Conservation (phyloP, 2,888 invertebrate species). For the Gerris lacustris region DNA sequence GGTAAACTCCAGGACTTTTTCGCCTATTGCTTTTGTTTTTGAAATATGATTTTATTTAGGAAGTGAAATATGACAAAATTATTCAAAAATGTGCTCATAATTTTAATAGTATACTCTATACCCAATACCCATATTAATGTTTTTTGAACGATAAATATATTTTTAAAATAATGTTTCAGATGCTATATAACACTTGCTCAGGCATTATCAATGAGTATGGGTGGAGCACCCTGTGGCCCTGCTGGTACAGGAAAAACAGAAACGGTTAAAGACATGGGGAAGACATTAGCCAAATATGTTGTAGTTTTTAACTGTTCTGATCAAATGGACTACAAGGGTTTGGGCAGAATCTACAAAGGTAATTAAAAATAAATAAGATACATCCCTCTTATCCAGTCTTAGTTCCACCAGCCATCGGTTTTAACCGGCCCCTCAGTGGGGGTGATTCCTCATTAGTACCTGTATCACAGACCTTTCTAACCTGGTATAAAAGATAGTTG, state of each 20-base stretch:
- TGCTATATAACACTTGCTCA: slow-evolving; percentile 95
- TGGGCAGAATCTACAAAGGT: slow-evolving; percentile 90
- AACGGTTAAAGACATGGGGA: slow-evolving; percentile 96
- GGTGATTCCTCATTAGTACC: too few species aligned
- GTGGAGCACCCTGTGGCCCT: slow-evolving; percentile 90
- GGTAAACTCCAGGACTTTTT: too few species aligned
- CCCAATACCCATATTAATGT: too few species aligned
- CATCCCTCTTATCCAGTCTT: background rate
- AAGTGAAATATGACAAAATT: too few species aligned
- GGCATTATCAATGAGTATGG: slow-evolving; percentile 90
- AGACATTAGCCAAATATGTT: slow-evolving; percentile 91
- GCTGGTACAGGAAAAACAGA: slow-evolving; percentile 98
- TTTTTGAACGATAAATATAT: too few species aligned
- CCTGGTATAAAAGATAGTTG: too few species aligned
- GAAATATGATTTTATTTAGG: too few species aligned
- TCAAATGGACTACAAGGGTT: slow-evolving; percentile 95
- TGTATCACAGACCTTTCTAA: too few species aligned
- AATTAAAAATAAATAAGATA: slow-evolving; percentile 13
- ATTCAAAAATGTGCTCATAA: too few species aligned
- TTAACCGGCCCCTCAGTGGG: too few species aligned
- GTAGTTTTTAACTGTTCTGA: slow-evolving; percentile 96
- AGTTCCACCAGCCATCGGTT: background rate
- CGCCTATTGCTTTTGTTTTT: too few species aligned
- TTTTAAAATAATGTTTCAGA: slow-evolving; percentile 40
- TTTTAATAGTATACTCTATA: too few species aligned